Evolutionary conservation across 30 jellyfish, hydroid and myxozoan species (phyloP), one percentile per base, ranked within the genome.

Genomic region (Cassiopea xamachana): DNA sequence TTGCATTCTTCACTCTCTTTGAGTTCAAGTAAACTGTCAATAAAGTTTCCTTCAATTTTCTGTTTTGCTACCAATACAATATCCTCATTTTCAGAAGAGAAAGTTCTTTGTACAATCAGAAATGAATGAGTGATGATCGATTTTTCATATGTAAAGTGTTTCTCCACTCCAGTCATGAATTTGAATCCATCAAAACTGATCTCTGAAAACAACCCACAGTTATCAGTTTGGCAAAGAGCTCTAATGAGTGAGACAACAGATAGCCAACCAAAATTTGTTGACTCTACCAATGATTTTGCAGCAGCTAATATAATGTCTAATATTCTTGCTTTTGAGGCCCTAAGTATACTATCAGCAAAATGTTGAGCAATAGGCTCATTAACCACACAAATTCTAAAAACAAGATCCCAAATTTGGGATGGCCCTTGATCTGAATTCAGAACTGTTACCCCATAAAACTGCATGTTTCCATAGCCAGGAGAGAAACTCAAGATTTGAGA

Each of bases 81-180:
- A 3, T 1, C 1, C 39, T 74, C 64, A 12, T 71, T 45, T n/a
- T 39, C 19, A 0, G 9, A 5, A 0, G 45, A 49, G 47, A 59
- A 51, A 10, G 48, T 75, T 7, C 48, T 69, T 1, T 4, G 50
- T 18, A 75, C 61, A 14, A 86, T 68, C 15, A 86, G 64, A 16
- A 86, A 45, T 39, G 93, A 77, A 75, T 86, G 93, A 1, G 87
- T 14, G 1, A 86, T 17, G 48, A 86, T 1, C 8, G 87, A 86
- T 17, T 12, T 61, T 59, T 74, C 70, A 19, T 73, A 86, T 1
- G 77, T 27, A 39, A 62, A 17, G 46, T 46, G 51, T 69, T 18
- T 14, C 44, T 9, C 48, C 3, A 27, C 7, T 18, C 60, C 93
- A 3, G 62, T 27, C 70, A 44, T 67, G 43, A 49, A 46, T 1